Evolutionary conservation across 2,113 vertebrate genomes (phyloP).

Genomic region (Rhea pennata): DNA sequence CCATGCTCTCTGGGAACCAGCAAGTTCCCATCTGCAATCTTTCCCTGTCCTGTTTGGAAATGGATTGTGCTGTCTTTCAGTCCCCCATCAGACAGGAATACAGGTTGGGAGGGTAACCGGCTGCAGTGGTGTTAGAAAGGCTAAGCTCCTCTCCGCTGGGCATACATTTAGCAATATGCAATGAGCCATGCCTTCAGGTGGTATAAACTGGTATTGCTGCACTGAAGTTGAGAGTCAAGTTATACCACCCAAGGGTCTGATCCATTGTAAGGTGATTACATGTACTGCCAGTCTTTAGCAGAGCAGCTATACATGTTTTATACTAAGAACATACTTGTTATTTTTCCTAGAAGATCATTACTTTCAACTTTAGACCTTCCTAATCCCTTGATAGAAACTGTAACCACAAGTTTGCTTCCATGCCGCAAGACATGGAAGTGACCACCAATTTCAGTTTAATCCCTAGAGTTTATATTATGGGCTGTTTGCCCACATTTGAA

Average conservation of each 20-base stretch:
- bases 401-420: slow-evolving; percentile 72
- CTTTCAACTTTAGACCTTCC: slow-evolving; percentile 77
- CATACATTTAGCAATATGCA: neutral
- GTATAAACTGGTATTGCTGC: neutral
- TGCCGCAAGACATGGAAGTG: slow-evolving; percentile 50
- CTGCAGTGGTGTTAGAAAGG: neutral
- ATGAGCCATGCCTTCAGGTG: neutral
- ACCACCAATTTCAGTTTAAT: slow-evolving; percentile 33
- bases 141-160: neutral
- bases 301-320: slow-evolving; percentile 24
- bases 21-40: accelerated
- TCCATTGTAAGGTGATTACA: neutral
- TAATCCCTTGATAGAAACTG: slow-evolving; percentile 66
- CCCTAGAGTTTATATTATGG: slow-evolving; percentile 55
- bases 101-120: neutral
- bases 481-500: slow-evolving; percentile 56
- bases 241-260: neutral
- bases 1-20: neutral
- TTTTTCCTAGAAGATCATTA: slow-evolving; percentile 50
- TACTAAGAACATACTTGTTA: neutral
- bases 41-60: neutral
- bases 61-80: neutral
- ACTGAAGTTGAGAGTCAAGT: accelerated
- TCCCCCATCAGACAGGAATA: neutral
- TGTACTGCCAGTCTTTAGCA: neutral